Percentiles rank a stretch among this genome's conserved stretches.
Evolutionary conservation across 2,797 vertebrate genomes (phyloP).

Genomic region (Falco concolor): DNA sequence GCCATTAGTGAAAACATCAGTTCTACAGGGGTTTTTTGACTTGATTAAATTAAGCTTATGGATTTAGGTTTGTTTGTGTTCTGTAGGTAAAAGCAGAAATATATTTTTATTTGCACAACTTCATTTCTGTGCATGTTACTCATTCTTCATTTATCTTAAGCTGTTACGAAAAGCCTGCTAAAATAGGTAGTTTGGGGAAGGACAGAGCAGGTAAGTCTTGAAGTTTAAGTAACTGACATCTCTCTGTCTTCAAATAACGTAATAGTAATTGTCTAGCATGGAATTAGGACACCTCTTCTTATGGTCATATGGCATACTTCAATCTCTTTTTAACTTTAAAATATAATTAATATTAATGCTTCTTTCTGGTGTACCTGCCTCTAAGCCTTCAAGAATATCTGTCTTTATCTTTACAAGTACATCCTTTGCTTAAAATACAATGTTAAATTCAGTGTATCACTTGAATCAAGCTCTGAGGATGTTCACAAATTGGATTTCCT

Average conservation of each 20-base stretch:
- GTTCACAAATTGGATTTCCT: not conserved
- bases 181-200: not conserved
- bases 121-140: not conserved
- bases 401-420: not conserved
- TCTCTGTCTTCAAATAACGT: not conserved
- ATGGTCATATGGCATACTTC: not conserved
- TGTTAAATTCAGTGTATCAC: not conserved
- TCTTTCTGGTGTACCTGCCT: not conserved
- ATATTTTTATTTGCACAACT: not conserved
- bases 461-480: not conserved
- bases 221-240: not conserved
- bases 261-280: not conserved
- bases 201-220: not conserved
- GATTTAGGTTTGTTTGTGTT: not conserved
- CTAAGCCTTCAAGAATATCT: not conserved
- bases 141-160: not conserved
- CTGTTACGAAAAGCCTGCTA: not conserved
- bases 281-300: not conserved
- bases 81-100: not conserved
- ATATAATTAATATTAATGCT: not conserved
- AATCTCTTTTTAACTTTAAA: not conserved
- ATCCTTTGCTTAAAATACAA: not conserved
- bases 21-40: not conserved
- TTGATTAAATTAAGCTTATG: not conserved
- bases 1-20: constrained; percentile 6